Evolutionary conservation across 2,113 vertebrate genomes (phyloP).

Genomic region (Erythrocebus patas): DNA sequence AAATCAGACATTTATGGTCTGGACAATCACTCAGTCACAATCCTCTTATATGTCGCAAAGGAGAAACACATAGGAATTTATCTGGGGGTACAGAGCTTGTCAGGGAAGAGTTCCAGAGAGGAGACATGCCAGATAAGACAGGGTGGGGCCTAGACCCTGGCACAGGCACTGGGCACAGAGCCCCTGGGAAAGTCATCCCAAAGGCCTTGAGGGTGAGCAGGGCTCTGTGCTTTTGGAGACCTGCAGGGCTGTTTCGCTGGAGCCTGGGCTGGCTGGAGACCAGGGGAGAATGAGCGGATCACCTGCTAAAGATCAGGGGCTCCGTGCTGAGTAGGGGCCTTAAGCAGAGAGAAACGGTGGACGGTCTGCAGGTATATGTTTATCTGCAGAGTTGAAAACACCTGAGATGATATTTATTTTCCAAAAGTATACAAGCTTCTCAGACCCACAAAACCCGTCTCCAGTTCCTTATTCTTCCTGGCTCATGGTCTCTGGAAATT

Average conservation of each 20-base stretch:
- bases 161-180: accelerated
- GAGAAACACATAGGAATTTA: accelerated
- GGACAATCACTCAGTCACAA: accelerated
- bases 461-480: accelerated
- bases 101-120: too few species aligned
- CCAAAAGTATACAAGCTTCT: neutral
- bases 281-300: accelerated
- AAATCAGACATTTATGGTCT: accelerated
- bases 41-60: accelerated
- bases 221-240: neutral
- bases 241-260: too few species aligned
- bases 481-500: accelerated
- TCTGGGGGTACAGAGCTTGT: neutral
- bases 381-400: too few species aligned
- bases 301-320: too few species aligned
- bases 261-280: accelerated
- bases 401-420: neutral
- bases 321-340: too few species aligned
- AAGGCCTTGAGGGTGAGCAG: accelerated
- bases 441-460: neutral
- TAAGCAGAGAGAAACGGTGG: accelerated
- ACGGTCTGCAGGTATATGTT: accelerated
- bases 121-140: accelerated
- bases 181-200: accelerated
- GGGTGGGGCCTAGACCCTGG: accelerated